Conservation (phyloP, 1,140 invertebrate genomes). For the Monomorium pharaonis region DNA sequence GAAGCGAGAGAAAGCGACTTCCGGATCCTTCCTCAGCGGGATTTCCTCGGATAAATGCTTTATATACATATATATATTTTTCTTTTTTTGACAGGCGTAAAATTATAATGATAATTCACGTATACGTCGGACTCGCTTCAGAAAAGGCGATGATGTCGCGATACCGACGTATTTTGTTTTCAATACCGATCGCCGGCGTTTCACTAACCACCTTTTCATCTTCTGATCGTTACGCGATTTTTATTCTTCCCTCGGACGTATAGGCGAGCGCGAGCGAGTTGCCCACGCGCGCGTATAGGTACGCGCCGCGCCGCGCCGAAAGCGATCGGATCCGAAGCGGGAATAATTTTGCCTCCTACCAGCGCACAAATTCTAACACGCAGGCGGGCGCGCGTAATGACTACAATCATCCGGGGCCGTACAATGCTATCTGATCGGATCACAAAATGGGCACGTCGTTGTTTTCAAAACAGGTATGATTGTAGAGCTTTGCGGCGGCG, state of each 20-base stretch:
- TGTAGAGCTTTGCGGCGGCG: slow-evolving; percentile 74
- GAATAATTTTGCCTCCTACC: slow-evolving; percentile 75
- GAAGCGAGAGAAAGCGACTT: slow-evolving; percentile 63
- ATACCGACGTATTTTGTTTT: slow-evolving; percentile 12
- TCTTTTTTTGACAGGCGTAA: no score
- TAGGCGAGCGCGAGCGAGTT: slow-evolving; percentile 19
- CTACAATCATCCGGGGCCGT: slow-evolving; percentile 81
- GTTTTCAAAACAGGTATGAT: slow-evolving; percentile 80
- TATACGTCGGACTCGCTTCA: not conserved
- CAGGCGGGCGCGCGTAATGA: slow-evolving; percentile 77
- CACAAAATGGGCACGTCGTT: slow-evolving; percentile 77
- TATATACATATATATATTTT: no score
- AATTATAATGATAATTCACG: not conserved
- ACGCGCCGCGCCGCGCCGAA: slow-evolving; percentile 60
- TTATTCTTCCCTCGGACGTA: slow-evolving; percentile 17
- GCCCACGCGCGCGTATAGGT: slow-evolving; percentile 60
- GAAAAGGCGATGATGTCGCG: not conserved
- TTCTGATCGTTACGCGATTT: slow-evolving; percentile 23
- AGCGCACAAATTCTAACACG: slow-evolving; percentile 81
- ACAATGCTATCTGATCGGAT: slow-evolving; percentile 81
- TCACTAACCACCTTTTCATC: slow-evolving; percentile 41
- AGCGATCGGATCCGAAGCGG: slow-evolving; percentile 69
- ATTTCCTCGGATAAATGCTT: no score
- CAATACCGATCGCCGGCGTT: slow-evolving; percentile 1
- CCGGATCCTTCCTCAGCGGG: slow-evolving; percentile 63